phyloP scores from a whole-genome alignment of 2,797 vertebrate species.

The Coilia nasus region DNA sequence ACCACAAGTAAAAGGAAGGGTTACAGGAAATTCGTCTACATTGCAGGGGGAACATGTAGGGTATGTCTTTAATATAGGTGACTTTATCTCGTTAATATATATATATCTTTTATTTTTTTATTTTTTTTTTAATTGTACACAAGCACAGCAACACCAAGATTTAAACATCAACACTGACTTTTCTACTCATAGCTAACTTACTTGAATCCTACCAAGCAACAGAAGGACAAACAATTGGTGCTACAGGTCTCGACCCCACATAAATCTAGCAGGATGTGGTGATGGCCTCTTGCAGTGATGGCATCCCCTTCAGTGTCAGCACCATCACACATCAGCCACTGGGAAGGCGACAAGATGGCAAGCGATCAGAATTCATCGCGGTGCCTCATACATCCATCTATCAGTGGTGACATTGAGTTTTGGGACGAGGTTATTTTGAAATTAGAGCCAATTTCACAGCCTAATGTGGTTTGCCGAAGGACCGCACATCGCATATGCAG shows the following conservation, averaged over 20 bases:
- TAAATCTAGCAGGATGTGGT: background rate
- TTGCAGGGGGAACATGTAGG: too few species aligned
- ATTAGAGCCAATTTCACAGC: constrained; percentile 36
- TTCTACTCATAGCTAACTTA: background rate
- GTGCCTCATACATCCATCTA: constrained; percentile 40
- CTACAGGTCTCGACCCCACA: too few species aligned
- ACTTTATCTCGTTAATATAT: too few species aligned
- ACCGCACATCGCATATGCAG: constrained; percentile 32
- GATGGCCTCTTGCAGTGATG: background rate
- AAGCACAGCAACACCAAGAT: background rate
- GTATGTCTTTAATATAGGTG: too few species aligned
- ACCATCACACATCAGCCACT: background rate
- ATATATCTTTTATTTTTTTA: too few species aligned
- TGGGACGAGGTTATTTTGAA: constrained; percentile 48
- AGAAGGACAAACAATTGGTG: too few species aligned
- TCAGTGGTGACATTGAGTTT: constrained; percentile 69
- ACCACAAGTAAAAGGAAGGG: too few species aligned
- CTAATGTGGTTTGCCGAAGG: constrained; percentile 54
- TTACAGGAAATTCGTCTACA: too few species aligned
- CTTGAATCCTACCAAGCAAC: too few species aligned
- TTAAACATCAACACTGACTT: background rate
- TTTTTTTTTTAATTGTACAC: too few species aligned
- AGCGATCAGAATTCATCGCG: constrained; percentile 68
- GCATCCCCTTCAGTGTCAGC: background rate
- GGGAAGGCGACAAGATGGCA: background rate